These are phyloP conservation scores for Crenichthys baileyi DNA, from an alignment of 2,797 vertebrate species.

Conservation along the genomic window DNA sequence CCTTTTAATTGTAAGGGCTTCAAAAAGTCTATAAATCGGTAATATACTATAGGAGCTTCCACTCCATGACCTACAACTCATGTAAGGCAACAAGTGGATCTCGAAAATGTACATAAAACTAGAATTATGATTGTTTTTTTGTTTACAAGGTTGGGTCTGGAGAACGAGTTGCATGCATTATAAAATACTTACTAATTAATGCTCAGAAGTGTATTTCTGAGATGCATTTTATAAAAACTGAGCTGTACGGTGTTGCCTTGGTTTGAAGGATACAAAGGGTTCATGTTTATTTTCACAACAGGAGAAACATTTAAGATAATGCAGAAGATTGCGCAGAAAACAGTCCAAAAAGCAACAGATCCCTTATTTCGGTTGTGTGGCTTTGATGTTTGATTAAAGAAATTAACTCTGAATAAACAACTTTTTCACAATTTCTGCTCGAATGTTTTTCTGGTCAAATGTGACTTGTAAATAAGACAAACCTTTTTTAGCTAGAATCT, in stretches of 20 bases:
- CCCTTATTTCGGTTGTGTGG: neutral
- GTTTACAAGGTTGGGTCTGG: neutral
- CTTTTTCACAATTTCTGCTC: neutral
- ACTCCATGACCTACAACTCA: neutral
- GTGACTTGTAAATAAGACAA: neutral
- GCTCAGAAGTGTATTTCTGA: neutral
- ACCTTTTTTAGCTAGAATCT: neutral
- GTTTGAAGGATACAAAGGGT: neutral
- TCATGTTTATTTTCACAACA: conserved; percentile 6
- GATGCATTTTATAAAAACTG: neutral
- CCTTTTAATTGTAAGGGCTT: conserved; percentile 38
- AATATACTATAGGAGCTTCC: neutral
- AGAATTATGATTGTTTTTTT: too few relatives aligned
- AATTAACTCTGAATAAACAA: neutral
- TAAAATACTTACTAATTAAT: neutral
- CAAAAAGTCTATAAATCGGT: conserved; percentile 3
- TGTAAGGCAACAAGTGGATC: neutral
- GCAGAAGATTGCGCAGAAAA: neutral
- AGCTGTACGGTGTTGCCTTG: conserved; percentile 3
- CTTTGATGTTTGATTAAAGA: conserved; percentile 8
- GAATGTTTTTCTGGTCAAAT: neutral
- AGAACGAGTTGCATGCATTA: neutral
- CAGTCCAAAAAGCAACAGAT: neutral
- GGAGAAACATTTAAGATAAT: neutral
- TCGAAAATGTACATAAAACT: neutral